These are phyloP conservation scores for Heliocidaris tuberculata DNA, from an alignment of 35 echinoderm and acorn worm genomes.

Conservation along the genomic window DNA sequence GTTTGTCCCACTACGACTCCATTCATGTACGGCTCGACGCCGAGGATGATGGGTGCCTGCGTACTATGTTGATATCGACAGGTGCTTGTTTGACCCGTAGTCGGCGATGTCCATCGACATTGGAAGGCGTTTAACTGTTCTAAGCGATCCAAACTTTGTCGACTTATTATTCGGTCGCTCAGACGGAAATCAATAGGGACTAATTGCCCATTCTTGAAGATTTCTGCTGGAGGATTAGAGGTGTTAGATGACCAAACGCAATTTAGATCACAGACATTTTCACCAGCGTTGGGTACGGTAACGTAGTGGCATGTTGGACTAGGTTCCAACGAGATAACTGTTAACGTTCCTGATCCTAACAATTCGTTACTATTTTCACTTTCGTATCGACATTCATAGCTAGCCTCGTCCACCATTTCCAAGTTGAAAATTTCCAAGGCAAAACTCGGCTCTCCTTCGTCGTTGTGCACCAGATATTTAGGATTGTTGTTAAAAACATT, in stretches of 20 bases:
- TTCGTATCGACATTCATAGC: conserved; percentile 12
- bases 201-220: neutral
- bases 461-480: neutral
- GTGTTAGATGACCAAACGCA: neutral
- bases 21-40: neutral
- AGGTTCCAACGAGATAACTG: neutral
- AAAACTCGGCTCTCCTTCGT: neutral
- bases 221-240: neutral
- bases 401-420: neutral
- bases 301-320: conserved; percentile 8
- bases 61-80: neutral
- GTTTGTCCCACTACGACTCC: conserved; percentile 7
- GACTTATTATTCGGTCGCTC: conserved; percentile 11
- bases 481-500: neutral
- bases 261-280: neutral
- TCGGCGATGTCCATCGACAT: neutral
- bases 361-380: neutral
- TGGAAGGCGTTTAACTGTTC: neutral
- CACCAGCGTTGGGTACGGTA: neutral
- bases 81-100: neutral
- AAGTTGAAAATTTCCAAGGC: conserved; percentile 13
- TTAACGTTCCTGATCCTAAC: neutral
- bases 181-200: neutral
- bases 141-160: neutral
- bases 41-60: neutral